These are phyloP conservation scores for Lycodopsis pacificus DNA, from an alignment of 2,797 vertebrate species.

Conservation along the genomic window DNA sequence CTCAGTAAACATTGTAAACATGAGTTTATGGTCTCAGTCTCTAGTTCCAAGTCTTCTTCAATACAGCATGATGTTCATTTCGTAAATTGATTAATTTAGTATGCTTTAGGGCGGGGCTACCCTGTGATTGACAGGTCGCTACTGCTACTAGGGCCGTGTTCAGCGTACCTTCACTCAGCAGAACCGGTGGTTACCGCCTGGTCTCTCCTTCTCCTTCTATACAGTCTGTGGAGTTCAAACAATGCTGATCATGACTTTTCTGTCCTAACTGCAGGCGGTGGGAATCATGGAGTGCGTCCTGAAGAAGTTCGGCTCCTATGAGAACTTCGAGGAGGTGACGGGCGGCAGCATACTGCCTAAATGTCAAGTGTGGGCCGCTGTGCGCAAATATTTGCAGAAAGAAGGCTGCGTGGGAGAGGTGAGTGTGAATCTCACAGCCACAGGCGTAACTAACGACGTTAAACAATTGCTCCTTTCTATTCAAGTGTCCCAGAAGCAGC, in stretches of 20 bases:
- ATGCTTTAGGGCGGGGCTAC: too few species aligned
- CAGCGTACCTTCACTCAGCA: too few species aligned
- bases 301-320: slow-evolving; percentile 92
- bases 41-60: too few species aligned
- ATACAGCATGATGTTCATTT: too few species aligned
- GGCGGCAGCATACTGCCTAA: slow-evolving; percentile 92
- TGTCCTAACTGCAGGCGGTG: slow-evolving; percentile 85
- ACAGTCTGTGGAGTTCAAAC: not conserved
- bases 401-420: slow-evolving; percentile 96
- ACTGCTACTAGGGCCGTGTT: too few species aligned
- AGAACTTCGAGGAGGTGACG: slow-evolving; percentile 92
- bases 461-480: not conserved
- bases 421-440: slow-evolving; percentile 56
- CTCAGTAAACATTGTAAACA: too few species aligned
- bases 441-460: not conserved
- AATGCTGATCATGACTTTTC: not conserved
- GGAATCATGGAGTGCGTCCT: slow-evolving; percentile 93
- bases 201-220: not conserved
- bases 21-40: too few species aligned
- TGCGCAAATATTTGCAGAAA: slow-evolving; percentile 96
- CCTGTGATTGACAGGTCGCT: too few species aligned
- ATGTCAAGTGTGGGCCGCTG: slow-evolving; percentile 93
- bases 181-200: too few species aligned
- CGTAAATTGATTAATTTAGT: too few species aligned
- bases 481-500: too few species aligned